These are phyloP conservation scores for Falco berigora DNA, from an alignment of 2,797 vertebrate genomes.

Conservation along the genomic window DNA sequence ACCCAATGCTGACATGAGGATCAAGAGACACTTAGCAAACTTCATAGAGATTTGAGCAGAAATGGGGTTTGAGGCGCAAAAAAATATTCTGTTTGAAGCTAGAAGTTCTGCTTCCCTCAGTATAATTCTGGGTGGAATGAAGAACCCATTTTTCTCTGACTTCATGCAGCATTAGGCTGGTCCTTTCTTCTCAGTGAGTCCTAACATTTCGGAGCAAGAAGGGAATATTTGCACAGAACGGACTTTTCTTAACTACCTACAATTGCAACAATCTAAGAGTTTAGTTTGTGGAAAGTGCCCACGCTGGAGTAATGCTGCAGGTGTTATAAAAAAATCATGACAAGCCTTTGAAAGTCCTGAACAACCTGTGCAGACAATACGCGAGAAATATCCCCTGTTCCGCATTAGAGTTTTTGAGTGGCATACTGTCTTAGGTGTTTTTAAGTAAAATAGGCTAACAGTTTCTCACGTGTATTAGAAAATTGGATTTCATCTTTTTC, in stretches of 20 bases:
- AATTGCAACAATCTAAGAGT: not conserved
- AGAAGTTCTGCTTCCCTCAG: not conserved
- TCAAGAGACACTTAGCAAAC: not conserved
- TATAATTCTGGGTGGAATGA: not conserved
- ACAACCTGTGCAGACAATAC: not conserved
- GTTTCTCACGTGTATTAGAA: not conserved
- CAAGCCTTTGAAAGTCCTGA: not conserved
- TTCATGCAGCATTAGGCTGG: not conserved
- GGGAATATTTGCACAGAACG: not conserved
- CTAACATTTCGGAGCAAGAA: not conserved
- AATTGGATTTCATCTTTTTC: not conserved
- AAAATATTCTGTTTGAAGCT: not conserved
- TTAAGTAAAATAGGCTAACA: not conserved
- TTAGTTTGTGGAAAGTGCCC: not conserved
- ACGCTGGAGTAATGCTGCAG: not conserved
- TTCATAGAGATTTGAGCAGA: not conserved
- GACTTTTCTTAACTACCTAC: not conserved
- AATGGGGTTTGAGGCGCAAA: not conserved
- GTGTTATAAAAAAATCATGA: not conserved
- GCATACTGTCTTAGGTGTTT: not conserved
- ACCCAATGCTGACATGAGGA: not conserved
- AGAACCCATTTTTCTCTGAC: not conserved
- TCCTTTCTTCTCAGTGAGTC: not conserved
- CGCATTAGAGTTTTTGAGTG: not conserved
- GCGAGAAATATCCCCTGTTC: not conserved